These are phyloP conservation scores for Drosophila biarmipes DNA, from an alignment of 1,140 invertebrate species.

Conservation along the genomic window DNA sequence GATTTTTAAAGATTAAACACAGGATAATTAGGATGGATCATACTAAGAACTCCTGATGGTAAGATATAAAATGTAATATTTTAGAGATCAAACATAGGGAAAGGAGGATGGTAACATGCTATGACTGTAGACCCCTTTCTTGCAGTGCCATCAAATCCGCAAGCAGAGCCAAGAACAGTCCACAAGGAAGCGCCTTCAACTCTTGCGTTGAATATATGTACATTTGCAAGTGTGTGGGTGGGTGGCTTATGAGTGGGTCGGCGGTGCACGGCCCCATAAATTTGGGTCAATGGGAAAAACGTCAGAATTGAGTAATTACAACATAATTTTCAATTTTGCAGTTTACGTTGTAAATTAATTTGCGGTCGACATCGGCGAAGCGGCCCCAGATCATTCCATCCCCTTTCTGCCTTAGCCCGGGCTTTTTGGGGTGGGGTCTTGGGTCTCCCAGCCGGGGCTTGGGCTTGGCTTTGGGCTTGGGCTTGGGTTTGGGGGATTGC, in stretches of 20 bases:
- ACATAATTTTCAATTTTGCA: constrained; percentile 84
- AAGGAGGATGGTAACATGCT: not conserved
- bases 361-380: constrained; percentile 77
- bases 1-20: too few relatives aligned
- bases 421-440: constrained; percentile 39
- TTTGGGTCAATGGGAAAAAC: constrained; percentile 82
- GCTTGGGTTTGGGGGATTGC: constrained; percentile 21
- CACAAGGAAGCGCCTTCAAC: constrained; percentile 24
- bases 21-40: too few relatives aligned
- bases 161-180: constrained; percentile 17
- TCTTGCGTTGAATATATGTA: constrained; percentile 21
- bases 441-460: not conserved
- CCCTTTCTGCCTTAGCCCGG: constrained; percentile 12
- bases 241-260: constrained; percentile 17
- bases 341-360: constrained; percentile 83
- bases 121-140: not conserved
- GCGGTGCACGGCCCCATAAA: constrained; percentile 66
- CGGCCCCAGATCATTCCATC: constrained; percentile 30
- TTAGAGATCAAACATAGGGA: too few relatives aligned
- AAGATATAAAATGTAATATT: too few relatives aligned
- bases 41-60: too few relatives aligned
- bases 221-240: constrained; percentile 1
- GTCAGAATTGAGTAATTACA: constrained; percentile 83
- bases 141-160: constrained; percentile 22
- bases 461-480: not conserved